phyloP scores from a whole-genome alignment of 2,113 vertebrate genomes.

The Gymnogyps californianus region DNA sequence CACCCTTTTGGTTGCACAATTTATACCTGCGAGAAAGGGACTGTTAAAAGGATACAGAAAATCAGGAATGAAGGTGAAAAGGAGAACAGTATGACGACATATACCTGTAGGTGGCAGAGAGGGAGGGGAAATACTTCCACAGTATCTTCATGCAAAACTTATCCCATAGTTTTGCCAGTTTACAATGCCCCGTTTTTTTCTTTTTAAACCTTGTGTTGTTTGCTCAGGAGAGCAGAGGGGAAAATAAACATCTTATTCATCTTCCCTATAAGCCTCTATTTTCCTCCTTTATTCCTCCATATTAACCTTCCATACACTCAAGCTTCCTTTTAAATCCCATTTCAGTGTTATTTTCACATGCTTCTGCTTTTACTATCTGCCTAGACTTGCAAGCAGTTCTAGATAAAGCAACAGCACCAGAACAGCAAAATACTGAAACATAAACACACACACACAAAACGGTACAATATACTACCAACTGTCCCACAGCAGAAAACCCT shows the following conservation, averaged over 20 bases:
- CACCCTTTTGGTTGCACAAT: neutral
- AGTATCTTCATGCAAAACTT: neutral
- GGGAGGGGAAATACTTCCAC: neutral
- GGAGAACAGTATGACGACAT: neutral
- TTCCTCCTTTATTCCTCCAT: neutral
- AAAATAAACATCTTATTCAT: neutral
- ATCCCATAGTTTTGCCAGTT: neutral
- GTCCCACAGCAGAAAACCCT: neutral
- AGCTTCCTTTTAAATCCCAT: neutral
- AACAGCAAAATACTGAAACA: neutral
- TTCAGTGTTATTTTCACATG: neutral
- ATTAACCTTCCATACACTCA: neutral
- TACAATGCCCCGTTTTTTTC: neutral
- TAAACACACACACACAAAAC: neutral
- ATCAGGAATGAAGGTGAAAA: neutral
- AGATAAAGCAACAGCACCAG: neutral
- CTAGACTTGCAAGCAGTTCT: neutral
- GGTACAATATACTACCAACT: neutral
- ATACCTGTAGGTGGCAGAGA: rapidly evolving
- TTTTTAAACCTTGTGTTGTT: neutral
- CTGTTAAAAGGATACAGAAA: neutral
- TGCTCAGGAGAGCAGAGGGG: neutral
- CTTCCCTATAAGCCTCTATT: neutral
- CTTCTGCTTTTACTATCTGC: neutral
- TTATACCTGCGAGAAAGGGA: neutral